phyloP scores from a whole-genome alignment of 1,140 invertebrate species.

The Cheumatopsyche charites region DNA sequence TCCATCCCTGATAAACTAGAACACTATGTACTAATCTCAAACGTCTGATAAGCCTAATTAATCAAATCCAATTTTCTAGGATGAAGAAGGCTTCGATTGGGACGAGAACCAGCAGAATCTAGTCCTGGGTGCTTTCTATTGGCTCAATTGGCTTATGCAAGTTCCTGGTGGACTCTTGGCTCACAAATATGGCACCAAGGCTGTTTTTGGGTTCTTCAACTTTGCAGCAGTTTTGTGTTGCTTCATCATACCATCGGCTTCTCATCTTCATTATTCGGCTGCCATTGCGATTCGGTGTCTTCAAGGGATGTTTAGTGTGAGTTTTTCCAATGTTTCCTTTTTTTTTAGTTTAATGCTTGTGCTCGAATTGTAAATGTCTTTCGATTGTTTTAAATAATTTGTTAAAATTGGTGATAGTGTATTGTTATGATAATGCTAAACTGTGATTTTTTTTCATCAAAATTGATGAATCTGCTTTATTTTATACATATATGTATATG shows the following conservation, averaged over 20 bases:
- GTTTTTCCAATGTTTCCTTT: slow-evolving; percentile 48
- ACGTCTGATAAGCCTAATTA: too few relatives aligned
- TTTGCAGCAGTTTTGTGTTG: slow-evolving; percentile 72
- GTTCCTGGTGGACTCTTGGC: slow-evolving; percentile 77
- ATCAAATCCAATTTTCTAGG: slow-evolving; percentile 45
- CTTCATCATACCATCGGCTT: slow-evolving; percentile 70
- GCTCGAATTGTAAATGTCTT: too few relatives aligned
- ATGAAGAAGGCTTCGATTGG: slow-evolving; percentile 66
- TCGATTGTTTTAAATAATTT: too few relatives aligned
- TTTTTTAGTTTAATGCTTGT: too few relatives aligned
- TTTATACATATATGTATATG: too few relatives aligned
- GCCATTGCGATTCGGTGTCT: slow-evolving; percentile 70
- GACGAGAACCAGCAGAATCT: slow-evolving; percentile 70
- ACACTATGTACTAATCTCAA: too few relatives aligned
- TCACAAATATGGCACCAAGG: slow-evolving; percentile 72
- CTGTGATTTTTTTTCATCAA: too few relatives aligned
- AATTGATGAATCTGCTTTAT: too few relatives aligned
- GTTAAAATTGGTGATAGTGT: too few relatives aligned
- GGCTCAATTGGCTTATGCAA: slow-evolving; percentile 75
- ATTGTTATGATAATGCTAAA: too few relatives aligned
- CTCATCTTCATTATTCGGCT: slow-evolving; percentile 64
- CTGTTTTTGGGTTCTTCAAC: slow-evolving; percentile 73
- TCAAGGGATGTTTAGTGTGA: slow-evolving; percentile 77
- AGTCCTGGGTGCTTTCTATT: slow-evolving; percentile 76
- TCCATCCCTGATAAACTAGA: too few relatives aligned